phyloP scores from a whole-genome alignment of 1,140 invertebrate genomes.

The Tetraneura akinire region DNA sequence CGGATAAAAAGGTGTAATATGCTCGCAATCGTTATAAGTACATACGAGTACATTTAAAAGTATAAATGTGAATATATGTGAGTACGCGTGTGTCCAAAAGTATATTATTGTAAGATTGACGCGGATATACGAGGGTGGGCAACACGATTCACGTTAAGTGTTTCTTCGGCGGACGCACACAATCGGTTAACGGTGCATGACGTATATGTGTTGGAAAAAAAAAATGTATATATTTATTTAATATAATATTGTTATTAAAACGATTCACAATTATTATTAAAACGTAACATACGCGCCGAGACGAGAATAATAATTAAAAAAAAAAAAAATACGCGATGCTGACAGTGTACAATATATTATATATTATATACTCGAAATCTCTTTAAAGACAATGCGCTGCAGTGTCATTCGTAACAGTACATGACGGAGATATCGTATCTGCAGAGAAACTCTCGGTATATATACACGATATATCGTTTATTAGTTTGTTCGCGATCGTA shows the following conservation, averaged over 20 bases:
- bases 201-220: neutral
- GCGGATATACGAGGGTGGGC: conserved; percentile 28
- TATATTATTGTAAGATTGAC: no score
- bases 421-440: conserved; percentile 39
- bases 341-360: neutral
- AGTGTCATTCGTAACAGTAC: conserved; percentile 9
- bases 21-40: no score
- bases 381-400: conserved; percentile 34
- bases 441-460: no score
- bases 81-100: no score
- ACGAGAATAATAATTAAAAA: conserved; percentile 39
- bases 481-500: no score
- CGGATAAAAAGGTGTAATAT: no score
- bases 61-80: no score
- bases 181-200: conserved; percentile 45
- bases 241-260: conserved; percentile 31
- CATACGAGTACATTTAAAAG: no score
- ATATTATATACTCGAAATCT: no score
- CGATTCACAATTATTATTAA: conserved; percentile 45
- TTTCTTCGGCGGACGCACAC: conserved; percentile 11
- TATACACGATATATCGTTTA: no score
- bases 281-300: no score
- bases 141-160: conserved; percentile 41
- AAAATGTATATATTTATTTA: neutral
- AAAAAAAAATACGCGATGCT: neutral